Percentiles rank a stretch among this genome's conserved stretches.
Conservation (phyloP, 2,888 invertebrate genomes). For the Lepidocyrtinus sp. region DNA sequence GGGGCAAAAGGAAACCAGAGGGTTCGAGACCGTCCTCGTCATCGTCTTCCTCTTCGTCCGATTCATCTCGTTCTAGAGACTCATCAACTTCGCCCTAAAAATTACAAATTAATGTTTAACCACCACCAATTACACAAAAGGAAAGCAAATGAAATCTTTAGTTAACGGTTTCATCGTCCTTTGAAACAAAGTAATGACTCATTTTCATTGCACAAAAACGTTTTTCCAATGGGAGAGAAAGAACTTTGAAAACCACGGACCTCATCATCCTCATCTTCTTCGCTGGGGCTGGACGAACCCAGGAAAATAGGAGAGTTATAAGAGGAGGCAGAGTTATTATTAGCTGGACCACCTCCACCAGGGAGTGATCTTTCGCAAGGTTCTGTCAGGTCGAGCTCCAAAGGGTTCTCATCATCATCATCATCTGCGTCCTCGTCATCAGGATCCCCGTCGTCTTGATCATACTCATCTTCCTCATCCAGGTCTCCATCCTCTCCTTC, state of each 20-base stretch:
- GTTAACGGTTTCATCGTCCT: neutral
- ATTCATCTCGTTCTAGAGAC: conserved; percentile 68
- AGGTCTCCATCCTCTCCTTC: conserved; percentile 65
- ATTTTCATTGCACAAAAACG: too few species aligned
- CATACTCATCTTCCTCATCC: conserved; percentile 65
- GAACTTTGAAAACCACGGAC: conserved; percentile 29
- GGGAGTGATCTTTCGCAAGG: conserved; percentile 55
- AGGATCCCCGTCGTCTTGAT: conserved; percentile 60
- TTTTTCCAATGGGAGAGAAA: neutral
- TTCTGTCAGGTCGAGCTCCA: conserved; percentile 59
- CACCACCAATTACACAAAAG: neutral
- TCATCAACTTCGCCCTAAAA: conserved; percentile 65
- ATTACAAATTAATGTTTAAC: neutral
- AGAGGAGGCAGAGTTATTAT: conserved; percentile 62
- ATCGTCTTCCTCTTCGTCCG: conserved; percentile 69
- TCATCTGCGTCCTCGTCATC: conserved; percentile 47
- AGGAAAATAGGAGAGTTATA: conserved; percentile 63
- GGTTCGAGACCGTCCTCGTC: conserved; percentile 69
- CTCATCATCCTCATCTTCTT: conserved; percentile 67
- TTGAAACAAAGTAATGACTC: too few species aligned
- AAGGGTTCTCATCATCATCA: conserved; percentile 55
- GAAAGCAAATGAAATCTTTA: neutral
- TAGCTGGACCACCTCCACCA: conserved; percentile 61
- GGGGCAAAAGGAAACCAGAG: conserved; percentile 67
- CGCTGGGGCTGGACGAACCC: conserved; percentile 63